Evolutionary conservation across 2,797 vertebrate species (phyloP), one percentile per base, ranked within the genome.

Genomic region (Micrastur ruficollis): DNA sequence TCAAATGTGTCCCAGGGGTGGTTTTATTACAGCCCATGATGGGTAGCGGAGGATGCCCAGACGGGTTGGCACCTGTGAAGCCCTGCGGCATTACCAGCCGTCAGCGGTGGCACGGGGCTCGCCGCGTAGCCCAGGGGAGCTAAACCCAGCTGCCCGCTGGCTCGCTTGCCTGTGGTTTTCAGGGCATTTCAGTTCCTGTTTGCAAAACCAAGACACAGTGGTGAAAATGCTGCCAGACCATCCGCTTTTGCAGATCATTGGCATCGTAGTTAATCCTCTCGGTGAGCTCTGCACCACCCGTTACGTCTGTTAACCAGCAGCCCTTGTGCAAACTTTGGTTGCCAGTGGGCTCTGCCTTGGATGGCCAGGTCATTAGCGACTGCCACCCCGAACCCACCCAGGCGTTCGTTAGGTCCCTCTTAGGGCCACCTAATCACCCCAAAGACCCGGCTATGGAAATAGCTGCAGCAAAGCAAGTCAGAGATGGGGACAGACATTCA

Each of bases 31-130:
- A 49, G 65, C 18, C 42, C 9, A 1, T 15, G 76, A 42, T 1
- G 59, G 46, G 20, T 3, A 38, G 38, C 0, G 3, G 46, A 52
- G 26, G 44, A 23, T 58, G 44, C 63, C 29, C 36, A 12, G 21
- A 8, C 2, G 8, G 31, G 26, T 16, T 78, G 63, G 53, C 5
- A 2, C 34, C 42, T 8, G 15, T 1, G 9, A 36, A 66, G 42
- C 55, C 50, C 58, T 50, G 4, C 0, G 8, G 50, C 7, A 0
- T 46, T 38, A 6, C 27, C 25, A 22, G 63, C 49, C 6, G 0
- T 5, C 16, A 2, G 23, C 2, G 4, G 12, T 2, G 50, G 62
- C 7, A 0, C 6, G 1, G 59, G 11, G 36, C 32, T 62, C 14
- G 1, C 27, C 5, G 1, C 1, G 2, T 3, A 50, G 58, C 49